Evolutionary conservation across 1,140 invertebrate species (phyloP).

Genomic region (Drosophila lini): DNA sequence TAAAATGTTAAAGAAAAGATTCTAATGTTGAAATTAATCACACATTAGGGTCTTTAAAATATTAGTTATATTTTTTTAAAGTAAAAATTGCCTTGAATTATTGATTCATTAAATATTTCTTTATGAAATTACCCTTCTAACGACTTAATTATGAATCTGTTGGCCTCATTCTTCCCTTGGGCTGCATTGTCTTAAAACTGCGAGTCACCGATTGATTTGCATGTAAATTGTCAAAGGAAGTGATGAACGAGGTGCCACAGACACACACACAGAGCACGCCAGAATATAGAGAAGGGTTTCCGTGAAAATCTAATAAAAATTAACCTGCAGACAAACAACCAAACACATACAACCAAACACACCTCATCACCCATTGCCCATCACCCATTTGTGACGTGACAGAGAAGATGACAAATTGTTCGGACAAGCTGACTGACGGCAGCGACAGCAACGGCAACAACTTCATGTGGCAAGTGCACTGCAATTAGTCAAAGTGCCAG

Average conservation of each 20-base stretch:
- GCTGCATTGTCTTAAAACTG: conserved; percentile 12
- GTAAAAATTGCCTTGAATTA: no score
- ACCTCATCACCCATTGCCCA: conserved; percentile 12
- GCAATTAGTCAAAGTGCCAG: conserved; percentile 80
- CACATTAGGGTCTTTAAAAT: background rate
- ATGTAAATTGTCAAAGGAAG: conserved; percentile 81
- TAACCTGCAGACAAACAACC: conserved; percentile 20
- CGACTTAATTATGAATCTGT: conserved; percentile 36
- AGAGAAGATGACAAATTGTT: conserved; percentile 82
- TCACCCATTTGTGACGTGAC: conserved; percentile 68
- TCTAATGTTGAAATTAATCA: background rate
- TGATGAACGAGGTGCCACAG: conserved; percentile 66
- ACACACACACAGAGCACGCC: conserved; percentile 30
- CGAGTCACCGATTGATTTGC: conserved; percentile 62
- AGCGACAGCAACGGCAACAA: conserved; percentile 54
- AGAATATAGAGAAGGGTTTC: conserved; percentile 49
- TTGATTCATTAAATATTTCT: background rate
- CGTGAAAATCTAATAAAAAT: conserved; percentile 79
- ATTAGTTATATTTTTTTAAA: background rate
- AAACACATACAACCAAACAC: conserved; percentile 13
- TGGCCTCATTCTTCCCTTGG: conserved; percentile 4
- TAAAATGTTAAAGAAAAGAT: no score
- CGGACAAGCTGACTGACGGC: conserved; percentile 71
- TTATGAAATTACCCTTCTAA: background rate
- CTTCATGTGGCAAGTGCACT: conserved; percentile 72